A percentile compares a stretch with the other conserved stretches of the same genome.
phyloP scores from a whole-genome alignment of 2,113 vertebrate species.

The Nicator chloris region DNA sequence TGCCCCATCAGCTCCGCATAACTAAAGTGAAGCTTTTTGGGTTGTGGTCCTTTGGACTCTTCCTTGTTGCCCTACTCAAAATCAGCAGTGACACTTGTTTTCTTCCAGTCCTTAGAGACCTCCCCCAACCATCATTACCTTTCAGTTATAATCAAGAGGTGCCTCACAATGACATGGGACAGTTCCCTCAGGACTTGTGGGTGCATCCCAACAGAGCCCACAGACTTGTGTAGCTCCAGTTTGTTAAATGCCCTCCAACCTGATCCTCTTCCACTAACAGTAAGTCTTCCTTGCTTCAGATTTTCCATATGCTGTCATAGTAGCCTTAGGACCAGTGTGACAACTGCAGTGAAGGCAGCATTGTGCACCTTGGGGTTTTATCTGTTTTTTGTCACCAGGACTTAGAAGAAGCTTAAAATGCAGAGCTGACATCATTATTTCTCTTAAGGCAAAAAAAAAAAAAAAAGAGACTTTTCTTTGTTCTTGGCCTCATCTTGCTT shows the following conservation, averaged over 20 bases:
- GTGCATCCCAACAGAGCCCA: neutral
- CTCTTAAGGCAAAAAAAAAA: neutral
- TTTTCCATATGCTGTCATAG: neutral
- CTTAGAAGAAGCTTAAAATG: neutral
- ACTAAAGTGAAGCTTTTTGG: neutral
- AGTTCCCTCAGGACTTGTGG: neutral
- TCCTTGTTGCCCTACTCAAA: neutral
- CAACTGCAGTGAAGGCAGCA: fast-evolving
- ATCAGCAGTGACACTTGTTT: neutral
- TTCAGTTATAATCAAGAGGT: neutral
- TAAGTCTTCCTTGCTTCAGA: neutral
- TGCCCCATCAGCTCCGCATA: neutral
- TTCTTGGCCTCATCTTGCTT: neutral
- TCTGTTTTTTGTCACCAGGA: neutral
- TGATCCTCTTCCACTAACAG: neutral
- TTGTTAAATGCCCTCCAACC: neutral
- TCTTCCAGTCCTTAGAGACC: neutral
- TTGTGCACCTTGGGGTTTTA: neutral
- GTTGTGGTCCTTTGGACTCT: neutral
- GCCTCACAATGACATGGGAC: neutral
- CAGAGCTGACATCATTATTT: neutral
- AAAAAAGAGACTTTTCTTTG: neutral
- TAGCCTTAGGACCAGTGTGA: neutral
- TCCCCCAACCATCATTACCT: fast-evolving
- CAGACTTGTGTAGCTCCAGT: neutral